A percentile compares a stretch with the other conserved stretches of the same genome.
Conservation (phyloP, 1,140 invertebrate genomes). For the Drosophila kepulauana region DNA sequence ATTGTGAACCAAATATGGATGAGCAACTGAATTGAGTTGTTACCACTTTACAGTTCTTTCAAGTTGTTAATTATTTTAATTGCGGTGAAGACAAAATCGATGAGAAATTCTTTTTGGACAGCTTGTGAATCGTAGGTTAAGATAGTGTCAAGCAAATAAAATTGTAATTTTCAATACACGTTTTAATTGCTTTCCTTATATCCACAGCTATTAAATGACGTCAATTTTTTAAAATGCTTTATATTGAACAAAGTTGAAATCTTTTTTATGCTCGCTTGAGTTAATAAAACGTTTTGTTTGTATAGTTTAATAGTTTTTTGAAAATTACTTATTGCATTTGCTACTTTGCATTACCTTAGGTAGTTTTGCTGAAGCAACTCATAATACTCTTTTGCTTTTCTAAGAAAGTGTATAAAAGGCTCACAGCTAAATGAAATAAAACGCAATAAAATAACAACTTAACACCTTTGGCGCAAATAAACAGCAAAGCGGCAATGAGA, state of each 20-base stretch:
- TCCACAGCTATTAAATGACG: conserved; percentile 5
- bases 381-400: conserved; percentile 29
- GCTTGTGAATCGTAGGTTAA: no score
- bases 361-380: conserved; percentile 21
- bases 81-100: no score
- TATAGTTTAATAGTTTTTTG: neutral
- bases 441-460: conserved; percentile 58
- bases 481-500: conserved; percentile 2
- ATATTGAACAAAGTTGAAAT: no score
- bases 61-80: no score
- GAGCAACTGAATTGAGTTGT: neutral
- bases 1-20: neutral
- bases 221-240: no score
- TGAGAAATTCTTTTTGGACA: no score
- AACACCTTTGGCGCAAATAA: conserved; percentile 56
- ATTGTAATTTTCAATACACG: no score
- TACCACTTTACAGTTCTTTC: no score
- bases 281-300: neutral
- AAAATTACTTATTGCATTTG: neutral
- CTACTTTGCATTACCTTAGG: conserved; percentile 14
- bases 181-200: neutral
- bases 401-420: conserved; percentile 39
- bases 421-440: conserved; percentile 52
- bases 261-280: no score
- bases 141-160: no score